A percentile compares a stretch with the other conserved stretches of the same genome.
Conservation (phyloP, 2,888 invertebrate species). For the Disparrhopalites patrizii region DNA sequence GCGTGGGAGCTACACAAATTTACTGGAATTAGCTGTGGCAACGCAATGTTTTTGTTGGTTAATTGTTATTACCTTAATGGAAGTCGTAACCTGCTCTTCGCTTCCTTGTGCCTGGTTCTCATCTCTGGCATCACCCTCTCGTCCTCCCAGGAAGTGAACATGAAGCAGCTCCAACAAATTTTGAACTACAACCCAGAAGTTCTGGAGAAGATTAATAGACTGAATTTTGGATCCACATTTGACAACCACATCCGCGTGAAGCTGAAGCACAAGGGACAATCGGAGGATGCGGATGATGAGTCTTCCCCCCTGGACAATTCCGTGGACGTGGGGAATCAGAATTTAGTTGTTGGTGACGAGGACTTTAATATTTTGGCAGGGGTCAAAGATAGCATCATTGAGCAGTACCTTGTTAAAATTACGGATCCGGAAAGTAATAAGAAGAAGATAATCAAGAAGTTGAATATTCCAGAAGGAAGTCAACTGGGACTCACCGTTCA, state of each 20-base stretch:
- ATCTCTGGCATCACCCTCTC: no score
- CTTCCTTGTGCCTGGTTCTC: no score
- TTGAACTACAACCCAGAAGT: background rate
- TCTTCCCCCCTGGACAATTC: background rate
- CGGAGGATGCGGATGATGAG: background rate
- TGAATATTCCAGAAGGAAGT: conserved; percentile 34
- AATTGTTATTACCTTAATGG: no score
- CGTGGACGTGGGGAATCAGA: background rate
- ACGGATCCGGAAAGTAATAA: background rate
- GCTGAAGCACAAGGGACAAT: background rate
- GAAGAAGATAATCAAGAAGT: conserved; percentile 5
- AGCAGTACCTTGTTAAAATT: background rate
- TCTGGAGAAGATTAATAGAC: background rate
- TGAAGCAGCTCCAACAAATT: background rate
- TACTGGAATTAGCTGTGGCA: no score
- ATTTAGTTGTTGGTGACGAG: background rate
- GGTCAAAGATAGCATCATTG: background rate
- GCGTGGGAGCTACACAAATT: no score
- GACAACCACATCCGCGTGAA: background rate
- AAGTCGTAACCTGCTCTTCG: no score
- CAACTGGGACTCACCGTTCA: conserved; percentile 31
- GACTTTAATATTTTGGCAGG: background rate
- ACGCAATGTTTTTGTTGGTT: no score
- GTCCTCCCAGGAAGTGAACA: no score
- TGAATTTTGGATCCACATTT: conserved; percentile 1